Percentiles rank a stretch among this genome's conserved stretches.
These are phyloP conservation scores for Gobio gobio DNA, from an alignment of 2,113 vertebrate species.

Conservation along the genomic window DNA sequence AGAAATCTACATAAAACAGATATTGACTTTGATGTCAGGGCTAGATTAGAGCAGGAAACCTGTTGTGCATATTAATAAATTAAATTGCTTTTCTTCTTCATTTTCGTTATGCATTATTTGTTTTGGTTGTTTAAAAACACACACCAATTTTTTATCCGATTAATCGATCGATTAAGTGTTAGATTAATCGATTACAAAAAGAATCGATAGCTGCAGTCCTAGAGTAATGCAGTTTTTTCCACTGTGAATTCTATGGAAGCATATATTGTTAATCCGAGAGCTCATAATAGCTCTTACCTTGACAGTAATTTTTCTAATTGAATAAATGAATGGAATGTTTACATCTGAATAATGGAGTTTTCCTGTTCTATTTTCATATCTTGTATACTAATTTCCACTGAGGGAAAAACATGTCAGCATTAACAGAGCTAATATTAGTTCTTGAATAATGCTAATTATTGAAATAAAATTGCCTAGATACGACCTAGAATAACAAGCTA, in stretches of 20 bases:
- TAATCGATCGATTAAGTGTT: no score
- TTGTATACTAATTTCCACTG: background rate
- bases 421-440: slow-evolving; percentile 3
- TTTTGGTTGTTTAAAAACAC: no score
- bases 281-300: background rate
- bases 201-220: no score
- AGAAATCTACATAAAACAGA: no score
- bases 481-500: slow-evolving; percentile 2
- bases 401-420: background rate
- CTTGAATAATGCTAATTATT: slow-evolving; percentile 11
- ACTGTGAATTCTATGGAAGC: background rate
- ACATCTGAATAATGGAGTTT: background rate
- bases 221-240: background rate
- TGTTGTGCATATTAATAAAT: no score
- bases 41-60: no score
- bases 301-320: background rate
- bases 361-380: background rate
- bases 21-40: no score
- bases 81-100: no score
- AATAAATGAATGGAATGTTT: background rate
- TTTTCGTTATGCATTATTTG: no score
- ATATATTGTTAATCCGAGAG: background rate
- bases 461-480: slow-evolving; percentile 14
- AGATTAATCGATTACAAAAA: no score
- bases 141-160: no score